Conservation (phyloP, 2,888 invertebrate genomes). For the Luperina nickerlii region DNA sequence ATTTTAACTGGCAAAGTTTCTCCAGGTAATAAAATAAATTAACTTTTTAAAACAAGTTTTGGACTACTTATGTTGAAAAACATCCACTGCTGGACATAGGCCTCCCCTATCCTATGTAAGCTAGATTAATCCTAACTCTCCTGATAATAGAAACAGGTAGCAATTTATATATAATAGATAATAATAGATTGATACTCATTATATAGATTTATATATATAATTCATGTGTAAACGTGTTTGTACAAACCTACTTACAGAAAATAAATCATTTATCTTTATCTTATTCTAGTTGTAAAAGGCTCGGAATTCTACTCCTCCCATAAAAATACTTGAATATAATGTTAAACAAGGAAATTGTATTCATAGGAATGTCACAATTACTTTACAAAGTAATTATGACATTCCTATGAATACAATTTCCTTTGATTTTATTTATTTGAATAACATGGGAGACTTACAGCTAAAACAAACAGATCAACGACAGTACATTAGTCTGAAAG, state of each 20-base stretch:
- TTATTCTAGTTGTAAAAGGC: neutral
- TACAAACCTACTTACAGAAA: too few relatives aligned
- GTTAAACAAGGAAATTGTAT: constrained; percentile 30
- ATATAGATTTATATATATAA: too few relatives aligned
- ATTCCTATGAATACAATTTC: too few relatives aligned
- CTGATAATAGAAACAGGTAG: neutral
- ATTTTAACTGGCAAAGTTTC: neutral
- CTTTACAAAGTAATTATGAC: too few relatives aligned
- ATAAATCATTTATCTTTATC: neutral
- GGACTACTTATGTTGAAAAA: neutral
- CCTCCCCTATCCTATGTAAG: neutral
- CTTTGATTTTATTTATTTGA: neutral
- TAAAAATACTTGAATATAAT: neutral
- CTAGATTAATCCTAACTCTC: neutral
- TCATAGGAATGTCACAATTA: constrained; percentile 18
- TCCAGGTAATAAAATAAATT: neutral
- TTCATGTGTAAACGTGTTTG: too few relatives aligned
- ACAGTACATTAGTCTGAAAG: too few relatives aligned
- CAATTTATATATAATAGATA: too few relatives aligned
- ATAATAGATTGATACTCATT: neutral
- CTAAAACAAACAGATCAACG: too few relatives aligned
- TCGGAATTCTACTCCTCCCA: neutral
- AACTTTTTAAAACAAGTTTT: too few relatives aligned
- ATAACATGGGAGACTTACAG: too few relatives aligned
- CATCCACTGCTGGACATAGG: neutral